Percentiles rank a stretch among this genome's conserved stretches.
Evolutionary conservation across 1,140 invertebrate genomes (phyloP).

Genomic region (Lepidotrigona ventralis): DNA sequence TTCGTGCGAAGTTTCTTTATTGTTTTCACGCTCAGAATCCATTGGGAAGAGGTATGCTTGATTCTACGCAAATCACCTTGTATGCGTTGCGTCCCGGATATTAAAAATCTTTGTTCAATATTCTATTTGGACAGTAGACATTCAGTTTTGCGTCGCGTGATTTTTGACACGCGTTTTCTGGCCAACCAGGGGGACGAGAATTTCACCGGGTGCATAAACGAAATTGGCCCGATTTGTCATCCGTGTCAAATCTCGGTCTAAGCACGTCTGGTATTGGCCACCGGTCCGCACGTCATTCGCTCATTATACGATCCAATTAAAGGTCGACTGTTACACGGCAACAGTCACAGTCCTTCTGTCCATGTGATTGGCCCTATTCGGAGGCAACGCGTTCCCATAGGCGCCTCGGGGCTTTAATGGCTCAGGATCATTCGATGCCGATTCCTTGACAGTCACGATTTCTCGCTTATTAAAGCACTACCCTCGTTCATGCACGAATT

Average conservation of each 20-base stretch:
- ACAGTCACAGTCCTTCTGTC: conserved; percentile 71
- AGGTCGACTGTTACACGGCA: conserved; percentile 69
- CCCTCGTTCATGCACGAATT: conserved; percentile 34
- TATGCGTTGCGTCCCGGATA: neutral
- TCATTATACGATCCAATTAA: conserved; percentile 78
- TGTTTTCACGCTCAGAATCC: neutral
- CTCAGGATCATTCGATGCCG: conserved; percentile 70
- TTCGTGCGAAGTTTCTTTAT: neutral
- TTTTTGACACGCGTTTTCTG: neutral
- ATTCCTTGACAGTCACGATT: conserved; percentile 75
- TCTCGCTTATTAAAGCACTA: conserved; percentile 67
- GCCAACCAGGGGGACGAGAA: neutral
- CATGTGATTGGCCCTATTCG: conserved; percentile 77
- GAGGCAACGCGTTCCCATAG: conserved; percentile 76
- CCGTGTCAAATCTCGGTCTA: conserved; percentile 76
- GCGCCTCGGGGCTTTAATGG: conserved; percentile 69
- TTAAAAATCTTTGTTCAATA: neutral
- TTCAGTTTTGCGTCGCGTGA: too few species aligned
- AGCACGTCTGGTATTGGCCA: conserved; percentile 75
- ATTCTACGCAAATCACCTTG: neutral
- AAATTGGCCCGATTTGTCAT: conserved; percentile 74
- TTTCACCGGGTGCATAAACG: neutral
- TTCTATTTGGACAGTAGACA: neutral
- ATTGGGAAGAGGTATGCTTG: neutral
- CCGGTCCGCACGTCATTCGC: conserved; percentile 70